These are phyloP conservation scores for Columbina picui DNA, from an alignment of 2,113 vertebrate species.

Conservation along the genomic window DNA sequence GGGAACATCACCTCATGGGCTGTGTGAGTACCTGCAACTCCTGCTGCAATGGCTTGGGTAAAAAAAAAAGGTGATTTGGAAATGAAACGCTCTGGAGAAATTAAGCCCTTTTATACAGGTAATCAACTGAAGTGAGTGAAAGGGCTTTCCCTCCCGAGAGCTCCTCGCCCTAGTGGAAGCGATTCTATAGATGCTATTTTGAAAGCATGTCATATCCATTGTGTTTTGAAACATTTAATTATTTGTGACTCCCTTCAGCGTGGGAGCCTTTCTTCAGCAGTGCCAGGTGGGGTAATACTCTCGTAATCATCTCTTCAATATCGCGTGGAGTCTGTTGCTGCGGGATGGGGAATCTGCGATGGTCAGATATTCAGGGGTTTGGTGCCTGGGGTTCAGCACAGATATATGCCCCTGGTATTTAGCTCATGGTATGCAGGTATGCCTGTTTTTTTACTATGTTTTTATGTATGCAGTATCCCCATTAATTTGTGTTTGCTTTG, in stretches of 20 bases:
- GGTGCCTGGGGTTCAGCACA: not conserved
- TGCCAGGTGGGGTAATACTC: conserved; percentile 28
- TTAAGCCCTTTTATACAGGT: conserved; percentile 66
- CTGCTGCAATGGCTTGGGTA: not conserved
- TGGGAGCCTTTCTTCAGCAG: conserved; percentile 45
- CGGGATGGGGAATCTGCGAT: not conserved
- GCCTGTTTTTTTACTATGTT: rapidly evolving
- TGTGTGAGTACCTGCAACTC: not conserved
- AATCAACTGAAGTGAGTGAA: conserved; percentile 69
- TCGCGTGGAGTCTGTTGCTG: rapidly evolving
- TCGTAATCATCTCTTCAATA: not conserved
- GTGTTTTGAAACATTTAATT: conserved; percentile 74
- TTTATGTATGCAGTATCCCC: not conserved
- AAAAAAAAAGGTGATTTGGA: conserved; percentile 30
- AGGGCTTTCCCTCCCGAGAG: conserved; percentile 64
- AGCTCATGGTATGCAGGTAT: not conserved
- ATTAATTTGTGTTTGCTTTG: not conserved
- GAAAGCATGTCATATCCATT: conserved; percentile 70
- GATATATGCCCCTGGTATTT: not conserved
- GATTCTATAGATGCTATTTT: conserved; percentile 71
- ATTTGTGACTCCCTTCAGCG: conserved; percentile 70
- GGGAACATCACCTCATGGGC: not conserved
- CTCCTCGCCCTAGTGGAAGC: conserved; percentile 58
- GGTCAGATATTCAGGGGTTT: not conserved
- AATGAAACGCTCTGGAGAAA: conserved; percentile 52